Evolutionary conservation across 2,113 vertebrate genomes (phyloP), one percentile per base, ranked within the genome.

Genomic region (Pseudopipra pipra): DNA sequence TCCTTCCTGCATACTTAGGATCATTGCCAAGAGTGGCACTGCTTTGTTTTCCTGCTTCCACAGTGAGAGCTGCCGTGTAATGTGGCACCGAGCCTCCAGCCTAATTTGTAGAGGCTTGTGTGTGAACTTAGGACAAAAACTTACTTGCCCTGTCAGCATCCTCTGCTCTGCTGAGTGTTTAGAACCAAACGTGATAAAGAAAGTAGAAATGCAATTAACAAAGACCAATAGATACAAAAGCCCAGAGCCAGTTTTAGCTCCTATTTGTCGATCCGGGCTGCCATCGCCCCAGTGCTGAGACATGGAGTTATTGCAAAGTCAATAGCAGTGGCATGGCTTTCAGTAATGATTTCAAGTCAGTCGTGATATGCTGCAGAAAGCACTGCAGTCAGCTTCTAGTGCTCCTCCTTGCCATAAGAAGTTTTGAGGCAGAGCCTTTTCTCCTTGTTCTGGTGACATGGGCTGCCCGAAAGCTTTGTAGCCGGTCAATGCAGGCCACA

Each of bases 171-270:
- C 85, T 59, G 80, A 93, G 56, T 35, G 62, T 78, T 90, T 78
- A 75, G 88, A 92, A 89, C 58, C 41, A 92, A 92, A 94, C 84
- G 93, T 81, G 95, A 94, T 96, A 88, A 96, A 93, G 85, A 86
- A 90, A 90, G 83, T 72, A 95, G 93, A 86, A 95, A 97, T 92
- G 86, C 92, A 96, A 92, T 97, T 95, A 97, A 90, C 85, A 72
- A 84, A 97, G 96, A 72, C 95, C 90, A 71, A 95, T 95, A 94
- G 85, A 54, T 74, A 62, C 7, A 59, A 35, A 95, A 92, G 85
- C 91, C 93, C 37, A 58, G 86, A 94, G 90, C 83, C 66, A 33
- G 88, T 82, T 93, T 88, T 58, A 95, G 88, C 83, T 33, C 0
- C 85, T 85, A 1, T 14, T 5, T 93, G 95, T 96, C 76, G 56